Evolutionary conservation across 2,888 invertebrate genomes (phyloP).

Genomic region (Norana najaformis): DNA sequence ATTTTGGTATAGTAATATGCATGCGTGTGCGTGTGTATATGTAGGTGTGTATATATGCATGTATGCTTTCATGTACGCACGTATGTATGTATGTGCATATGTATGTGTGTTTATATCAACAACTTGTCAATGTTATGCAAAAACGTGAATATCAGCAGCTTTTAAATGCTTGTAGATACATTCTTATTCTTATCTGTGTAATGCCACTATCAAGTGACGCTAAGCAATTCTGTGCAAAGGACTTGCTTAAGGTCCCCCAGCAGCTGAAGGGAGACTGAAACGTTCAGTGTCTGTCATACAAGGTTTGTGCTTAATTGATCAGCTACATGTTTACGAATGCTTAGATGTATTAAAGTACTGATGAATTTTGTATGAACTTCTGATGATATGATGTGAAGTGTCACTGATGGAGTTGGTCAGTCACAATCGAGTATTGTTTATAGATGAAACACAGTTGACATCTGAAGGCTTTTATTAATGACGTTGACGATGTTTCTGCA

Average conservation of each 20-base stretch:
- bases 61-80: not conserved
- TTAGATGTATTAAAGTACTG: not conserved
- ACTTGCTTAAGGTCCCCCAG: not conserved
- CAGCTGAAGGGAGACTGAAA: not conserved
- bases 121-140: not conserved
- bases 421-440: not conserved
- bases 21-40: too few species aligned
- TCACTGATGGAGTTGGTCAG: not conserved
- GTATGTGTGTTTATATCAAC: not conserved
- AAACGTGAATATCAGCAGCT: not conserved
- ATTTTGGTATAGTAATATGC: not conserved
- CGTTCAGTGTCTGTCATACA: not conserved
- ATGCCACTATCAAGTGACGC: not conserved
- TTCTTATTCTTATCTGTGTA: not conserved
- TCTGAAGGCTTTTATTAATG: conserved; percentile 13
- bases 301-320: not conserved
- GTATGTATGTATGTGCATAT: not conserved
- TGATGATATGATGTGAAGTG: not conserved
- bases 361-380: not conserved
- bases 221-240: not conserved
- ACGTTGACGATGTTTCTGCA: not conserved
- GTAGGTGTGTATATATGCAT: not conserved
- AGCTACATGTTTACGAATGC: too few species aligned
- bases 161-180: not conserved
- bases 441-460: not conserved